A percentile compares a stretch with the other conserved stretches of the same genome.
Evolutionary conservation across 2,888 invertebrate species (phyloP).

Genomic region (Ceraclea dissimilis): DNA sequence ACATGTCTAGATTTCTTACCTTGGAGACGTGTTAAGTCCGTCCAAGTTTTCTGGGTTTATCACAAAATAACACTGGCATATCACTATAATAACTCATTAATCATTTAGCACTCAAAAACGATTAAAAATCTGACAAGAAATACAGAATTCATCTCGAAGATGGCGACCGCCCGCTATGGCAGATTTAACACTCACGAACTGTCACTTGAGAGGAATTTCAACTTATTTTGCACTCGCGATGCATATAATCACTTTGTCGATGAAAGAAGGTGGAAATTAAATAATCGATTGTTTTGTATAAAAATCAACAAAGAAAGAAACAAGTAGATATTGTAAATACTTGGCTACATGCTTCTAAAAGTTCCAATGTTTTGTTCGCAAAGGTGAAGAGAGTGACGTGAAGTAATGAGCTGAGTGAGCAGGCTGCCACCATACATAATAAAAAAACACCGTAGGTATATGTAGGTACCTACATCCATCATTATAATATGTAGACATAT

Average conservation of each 20-base stretch:
- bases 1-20: constrained; percentile 16
- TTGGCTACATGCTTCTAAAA: constrained; percentile 23
- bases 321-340: constrained; percentile 21
- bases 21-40: constrained; percentile 24
- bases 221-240: constrained; percentile 15
- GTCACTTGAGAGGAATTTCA: constrained; percentile 21
- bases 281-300: not conserved
- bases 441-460: not conserved
- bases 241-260: constrained; percentile 13
- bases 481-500: not conserved
- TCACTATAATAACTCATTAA: constrained; percentile 14
- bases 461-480: not conserved
- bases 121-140: constrained; percentile 30
- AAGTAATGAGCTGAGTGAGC: constrained; percentile 19
- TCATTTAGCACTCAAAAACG: constrained; percentile 22
- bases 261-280: not conserved
- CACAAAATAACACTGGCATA: constrained; percentile 19
- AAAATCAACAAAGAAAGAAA: constrained; percentile 18
- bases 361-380: constrained; percentile 22
- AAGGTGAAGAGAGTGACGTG: constrained; percentile 26
- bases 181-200: constrained; percentile 23
- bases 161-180: constrained; percentile 47
- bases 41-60: constrained; percentile 25
- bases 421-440: constrained; percentile 12
- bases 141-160: constrained; percentile 49